Evolutionary conservation across 2,113 vertebrate genomes (phyloP), one percentile per base, ranked within the genome.

Genomic region (Tragelaphus strepsiceros): DNA sequence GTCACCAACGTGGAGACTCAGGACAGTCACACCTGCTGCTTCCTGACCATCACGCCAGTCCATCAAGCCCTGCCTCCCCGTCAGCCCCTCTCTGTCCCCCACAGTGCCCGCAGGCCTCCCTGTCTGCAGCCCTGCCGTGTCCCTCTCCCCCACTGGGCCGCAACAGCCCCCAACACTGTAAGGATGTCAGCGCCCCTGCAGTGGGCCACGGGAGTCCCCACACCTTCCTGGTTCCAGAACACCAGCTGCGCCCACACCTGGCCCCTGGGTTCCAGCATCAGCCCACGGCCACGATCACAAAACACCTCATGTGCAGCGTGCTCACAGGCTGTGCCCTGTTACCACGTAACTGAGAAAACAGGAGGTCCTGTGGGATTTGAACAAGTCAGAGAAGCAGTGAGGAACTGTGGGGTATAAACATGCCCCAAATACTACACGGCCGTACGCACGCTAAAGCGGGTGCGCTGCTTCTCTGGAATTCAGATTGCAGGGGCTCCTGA

Each of bases 61-160:
- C 26, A 12, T 64, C 59, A 26, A 8, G 46, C 24, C 3, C 14
- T 46, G 22, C 16, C 54, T 87, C 61, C 67, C 22, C 30, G 2
- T 28, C 32, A n/a, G 32, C 30, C 35, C 19, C 78, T 74, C 46
- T 71, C 49, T 49, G 61, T 21, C 49, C 74, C 56, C 32, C 5
- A 0, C 12, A 3, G 46, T 4, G 14, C 21, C 39, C 8, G 0
- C 17, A 21, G 26, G 30, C 21, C 11, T 13, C 11, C 1, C 46
- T 9, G 4, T 35, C 46, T 54, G 30, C 6, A 10, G 1, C 61
- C 12, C 11, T 7, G 6, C 16, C 9, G 15, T 5, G 30, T 8
- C 15, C n/a, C n/a, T 15, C 13, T 9, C 21, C n/a, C 43, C 16
- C 10, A 1, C 1, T 49, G 59, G 51, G 24, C 64, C 49, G 2